Conservation (phyloP, 23 tunicate genomes). For the Clavelina lepadiformis region DNA sequence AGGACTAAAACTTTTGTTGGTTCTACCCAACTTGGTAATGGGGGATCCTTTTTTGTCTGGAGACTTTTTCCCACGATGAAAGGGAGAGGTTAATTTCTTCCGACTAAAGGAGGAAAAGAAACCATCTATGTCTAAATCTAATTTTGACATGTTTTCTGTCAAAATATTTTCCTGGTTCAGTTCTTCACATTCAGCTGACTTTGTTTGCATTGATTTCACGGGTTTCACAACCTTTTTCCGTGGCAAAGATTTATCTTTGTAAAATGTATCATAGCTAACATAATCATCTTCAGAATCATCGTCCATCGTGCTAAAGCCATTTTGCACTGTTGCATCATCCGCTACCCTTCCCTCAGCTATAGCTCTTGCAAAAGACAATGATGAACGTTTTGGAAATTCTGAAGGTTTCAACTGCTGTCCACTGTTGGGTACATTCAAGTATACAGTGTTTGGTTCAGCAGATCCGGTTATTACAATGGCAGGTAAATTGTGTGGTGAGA, state of each 20-base stretch:
- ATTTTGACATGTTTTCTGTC: slow-evolving; percentile 33
- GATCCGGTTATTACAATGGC: no score
- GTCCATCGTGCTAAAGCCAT: no score
- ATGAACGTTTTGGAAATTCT: slow-evolving; percentile 9
- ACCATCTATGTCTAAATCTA: slow-evolving; percentile 48
- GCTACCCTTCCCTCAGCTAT: slow-evolving; percentile 18
- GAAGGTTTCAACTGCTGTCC: no score
- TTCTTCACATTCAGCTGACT: not conserved
- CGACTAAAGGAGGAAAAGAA: slow-evolving; percentile 52
- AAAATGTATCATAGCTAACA: slow-evolving; percentile 46
- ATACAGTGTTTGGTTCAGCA: no score
- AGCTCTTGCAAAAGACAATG: slow-evolving; percentile 10
- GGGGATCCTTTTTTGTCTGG: no score
- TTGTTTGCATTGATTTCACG: not conserved
- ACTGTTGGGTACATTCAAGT: no score
- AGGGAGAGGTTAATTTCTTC: slow-evolving; percentile 17
- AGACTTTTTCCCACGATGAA: slow-evolving; percentile 6
- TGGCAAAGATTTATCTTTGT: slow-evolving; percentile 7
- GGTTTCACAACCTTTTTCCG: not conserved
- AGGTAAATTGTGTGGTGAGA: no score
- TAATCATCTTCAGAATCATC: slow-evolving; percentile 61
- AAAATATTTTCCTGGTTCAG: slow-evolving; percentile 19
- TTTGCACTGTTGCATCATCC: no score
- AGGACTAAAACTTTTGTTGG: no score
- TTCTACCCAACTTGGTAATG: no score